phyloP scores from a whole-genome alignment of 2,797 vertebrate species.

The Anabas testudineus region DNA sequence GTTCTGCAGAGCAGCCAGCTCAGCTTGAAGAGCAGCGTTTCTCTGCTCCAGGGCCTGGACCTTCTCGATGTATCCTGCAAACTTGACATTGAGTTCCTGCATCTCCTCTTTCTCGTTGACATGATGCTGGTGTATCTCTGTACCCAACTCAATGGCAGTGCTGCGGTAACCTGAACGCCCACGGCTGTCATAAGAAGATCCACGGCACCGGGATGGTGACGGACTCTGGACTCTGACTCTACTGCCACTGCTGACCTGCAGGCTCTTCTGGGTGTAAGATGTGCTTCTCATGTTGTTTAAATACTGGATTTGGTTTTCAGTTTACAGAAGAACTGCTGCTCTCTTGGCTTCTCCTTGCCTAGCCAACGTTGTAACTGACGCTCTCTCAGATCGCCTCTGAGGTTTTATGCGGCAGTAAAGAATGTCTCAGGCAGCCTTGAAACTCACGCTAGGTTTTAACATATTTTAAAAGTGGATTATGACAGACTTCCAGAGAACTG shows the following conservation, averaged over 20 bases:
- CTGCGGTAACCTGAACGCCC: constrained; percentile 76
- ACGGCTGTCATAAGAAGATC: constrained; percentile 73
- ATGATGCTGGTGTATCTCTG: constrained; percentile 84
- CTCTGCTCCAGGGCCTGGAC: constrained; percentile 84
- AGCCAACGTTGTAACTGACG: constrained; percentile 54
- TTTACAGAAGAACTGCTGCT: constrained; percentile 39
- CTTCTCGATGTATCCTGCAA: constrained; percentile 85
- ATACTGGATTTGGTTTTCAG: constrained; percentile 24
- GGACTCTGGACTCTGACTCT: constrained; percentile 79
- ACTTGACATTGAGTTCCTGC: constrained; percentile 84
- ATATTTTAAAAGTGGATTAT: constrained; percentile 82
- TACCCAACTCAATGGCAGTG: constrained; percentile 74
- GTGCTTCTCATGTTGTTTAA: constrained; percentile 64
- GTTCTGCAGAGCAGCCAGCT: constrained; percentile 76
- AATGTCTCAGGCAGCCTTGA: constrained; percentile 82
- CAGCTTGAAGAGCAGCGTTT: constrained; percentile 72
- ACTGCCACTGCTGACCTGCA: constrained; percentile 70
- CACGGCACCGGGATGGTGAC: constrained; percentile 79
- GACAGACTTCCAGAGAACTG: constrained; percentile 71
- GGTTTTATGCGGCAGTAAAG: constrained; percentile 78
- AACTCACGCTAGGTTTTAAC: constrained; percentile 75
- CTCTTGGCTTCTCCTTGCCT: constrained; percentile 35
- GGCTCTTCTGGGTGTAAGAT: constrained; percentile 76
- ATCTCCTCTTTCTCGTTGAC: constrained; percentile 88
- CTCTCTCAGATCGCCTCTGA: constrained; percentile 45